A percentile compares a stretch with the other conserved stretches of the same genome.
These are phyloP conservation scores for Xestia c-nigrum DNA, from an alignment of 2,888 invertebrate species.

Conservation along the genomic window DNA sequence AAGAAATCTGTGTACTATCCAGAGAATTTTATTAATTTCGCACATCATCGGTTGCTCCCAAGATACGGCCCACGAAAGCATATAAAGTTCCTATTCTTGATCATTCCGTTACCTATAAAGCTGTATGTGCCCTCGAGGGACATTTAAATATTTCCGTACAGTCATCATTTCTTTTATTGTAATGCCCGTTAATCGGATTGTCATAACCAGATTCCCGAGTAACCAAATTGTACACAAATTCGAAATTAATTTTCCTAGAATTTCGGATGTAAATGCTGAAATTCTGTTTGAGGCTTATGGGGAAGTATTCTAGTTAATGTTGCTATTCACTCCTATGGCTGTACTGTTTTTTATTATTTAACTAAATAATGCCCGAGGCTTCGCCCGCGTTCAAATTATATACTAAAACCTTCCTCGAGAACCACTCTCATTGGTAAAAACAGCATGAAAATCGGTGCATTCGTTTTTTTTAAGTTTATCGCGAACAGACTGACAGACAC, in stretches of 20 bases:
- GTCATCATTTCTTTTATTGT: constrained; percentile 64
- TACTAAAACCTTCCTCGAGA: too few relatives aligned
- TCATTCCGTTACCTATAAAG: constrained; percentile 65
- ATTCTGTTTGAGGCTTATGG: constrained; percentile 7
- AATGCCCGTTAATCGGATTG: constrained; percentile 57
- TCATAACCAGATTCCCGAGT: constrained; percentile 16
- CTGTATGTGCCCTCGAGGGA: constrained; percentile 67
- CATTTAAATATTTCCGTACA: constrained; percentile 69
- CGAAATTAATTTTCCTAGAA: constrained; percentile 15
- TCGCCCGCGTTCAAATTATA: too few relatives aligned
- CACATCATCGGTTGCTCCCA: constrained; percentile 10
- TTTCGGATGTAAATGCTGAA: constrained; percentile 8
- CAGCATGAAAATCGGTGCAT: too few relatives aligned
- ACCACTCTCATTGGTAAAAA: too few relatives aligned
- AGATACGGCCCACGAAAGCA: constrained; percentile 30
- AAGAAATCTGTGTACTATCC: not conserved
- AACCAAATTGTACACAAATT: constrained; percentile 1
- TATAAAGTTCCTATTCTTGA: constrained; percentile 51
- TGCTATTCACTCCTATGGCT: not conserved
- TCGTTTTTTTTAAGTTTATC: too few relatives aligned
- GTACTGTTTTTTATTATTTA: not conserved
- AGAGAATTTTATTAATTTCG: not conserved
- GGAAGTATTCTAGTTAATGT: not conserved
- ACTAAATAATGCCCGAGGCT: too few relatives aligned
- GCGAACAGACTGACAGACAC: too few relatives aligned